These are phyloP conservation scores for Patella pellucida DNA, from an alignment of 2,888 invertebrate genomes.

Conservation along the genomic window DNA sequence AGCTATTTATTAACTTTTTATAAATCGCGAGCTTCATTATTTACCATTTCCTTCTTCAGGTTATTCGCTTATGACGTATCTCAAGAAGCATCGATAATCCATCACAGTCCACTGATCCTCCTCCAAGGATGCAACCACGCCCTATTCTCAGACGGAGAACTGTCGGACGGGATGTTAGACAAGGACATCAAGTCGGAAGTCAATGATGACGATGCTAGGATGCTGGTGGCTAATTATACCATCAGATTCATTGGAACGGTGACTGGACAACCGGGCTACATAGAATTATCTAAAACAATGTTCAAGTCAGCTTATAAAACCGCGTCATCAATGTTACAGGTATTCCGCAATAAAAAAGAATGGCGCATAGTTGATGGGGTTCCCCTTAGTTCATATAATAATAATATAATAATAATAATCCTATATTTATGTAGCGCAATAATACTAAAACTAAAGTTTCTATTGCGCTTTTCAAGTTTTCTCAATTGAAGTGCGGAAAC, in stretches of 20 bases:
- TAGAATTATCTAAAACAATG: background rate
- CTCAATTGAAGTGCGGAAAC: too few species aligned
- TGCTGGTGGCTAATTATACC: slow-evolving; percentile 24
- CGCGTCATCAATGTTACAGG: slow-evolving; percentile 24
- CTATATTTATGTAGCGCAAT: too few species aligned
- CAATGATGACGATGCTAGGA: slow-evolving; percentile 20
- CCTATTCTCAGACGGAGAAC: slow-evolving; percentile 25
- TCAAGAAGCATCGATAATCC: slow-evolving; percentile 17
- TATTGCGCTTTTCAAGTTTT: too few species aligned
- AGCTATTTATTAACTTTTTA: background rate
- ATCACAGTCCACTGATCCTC: slow-evolving; percentile 29
- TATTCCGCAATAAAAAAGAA: background rate
- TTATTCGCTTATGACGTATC: background rate
- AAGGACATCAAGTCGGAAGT: slow-evolving; percentile 33
- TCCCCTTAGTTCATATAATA: too few species aligned
- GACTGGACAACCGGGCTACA: slow-evolving; percentile 12
- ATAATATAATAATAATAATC: too few species aligned
- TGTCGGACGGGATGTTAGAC: slow-evolving; percentile 20
- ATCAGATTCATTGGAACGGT: slow-evolving; percentile 26
- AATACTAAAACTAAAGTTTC: too few species aligned
- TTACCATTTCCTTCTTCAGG: slow-evolving; percentile 17
- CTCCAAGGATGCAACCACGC: slow-evolving; percentile 36
- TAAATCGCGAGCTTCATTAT: background rate
- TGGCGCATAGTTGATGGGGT: too few species aligned
- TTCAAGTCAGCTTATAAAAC: slow-evolving; percentile 24